Base-by-base conservation (phyloP, 2,797 vertebrate genomes). In the Menidia menidia region DNA sequence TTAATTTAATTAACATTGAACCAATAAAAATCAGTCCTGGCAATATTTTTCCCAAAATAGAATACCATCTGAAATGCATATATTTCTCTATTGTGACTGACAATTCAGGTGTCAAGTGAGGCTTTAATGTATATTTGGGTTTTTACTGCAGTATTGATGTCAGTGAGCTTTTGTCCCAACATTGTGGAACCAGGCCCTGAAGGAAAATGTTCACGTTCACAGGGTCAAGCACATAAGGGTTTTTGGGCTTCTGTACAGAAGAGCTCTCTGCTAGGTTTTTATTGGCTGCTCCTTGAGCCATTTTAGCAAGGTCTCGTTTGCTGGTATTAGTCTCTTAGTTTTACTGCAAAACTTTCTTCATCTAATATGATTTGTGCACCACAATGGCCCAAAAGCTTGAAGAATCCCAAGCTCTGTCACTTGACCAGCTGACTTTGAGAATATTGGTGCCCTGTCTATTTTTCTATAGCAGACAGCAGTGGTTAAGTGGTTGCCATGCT, bases 401-500 rank as follows among this genome's bases (percentile, higher is more conserved):
- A 43, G 78, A 77, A 68, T 58, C 13, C 31, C 50, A 75, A 0
- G 8, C 18, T 48, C 44, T 11, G 75, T 35, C 41, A 60, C 71
- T 67, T n/a, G 56, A 64, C 44, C 53, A 64, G 56, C 55, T 60
- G 76, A 70, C 58, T 43, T 39, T 52, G 61, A 84, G 60, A 50
- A 62, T 43, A 16, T 12, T 18, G 66, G 54, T 70, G 58, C 69
- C 63, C 54, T 3, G 16, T 59, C 60, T 86, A 15, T 73, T 59
- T 68, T 78, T 82, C 60, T 56, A 35, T 52, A 25, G 73, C 75
- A 83, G 81, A 80, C 86, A 77, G 84, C 80, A 75, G 82, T 47
- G 58, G 83, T 89, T 92, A 92, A 93, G 90, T 90, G 87, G 80
- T 87, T 84, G 75, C 83, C 43, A 72, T 85, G 87, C 85, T 89